phyloP scores from a whole-genome alignment of 2,888 invertebrate species.

The Brassicogethes aeneus region DNA sequence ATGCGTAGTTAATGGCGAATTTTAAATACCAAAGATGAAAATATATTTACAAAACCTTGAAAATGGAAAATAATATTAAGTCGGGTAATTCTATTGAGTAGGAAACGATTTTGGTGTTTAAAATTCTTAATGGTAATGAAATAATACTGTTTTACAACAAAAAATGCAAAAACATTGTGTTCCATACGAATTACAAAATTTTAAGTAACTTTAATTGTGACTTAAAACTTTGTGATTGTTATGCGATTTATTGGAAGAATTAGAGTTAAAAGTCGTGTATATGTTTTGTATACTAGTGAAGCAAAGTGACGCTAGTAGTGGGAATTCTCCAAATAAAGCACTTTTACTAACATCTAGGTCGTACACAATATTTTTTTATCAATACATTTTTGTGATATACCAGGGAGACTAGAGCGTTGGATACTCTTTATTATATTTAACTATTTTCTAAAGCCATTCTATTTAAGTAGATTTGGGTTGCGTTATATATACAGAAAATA shows the following conservation, averaged over 20 bases:
- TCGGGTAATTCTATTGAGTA: not conserved
- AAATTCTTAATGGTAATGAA: not conserved
- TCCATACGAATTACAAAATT: too few relatives aligned
- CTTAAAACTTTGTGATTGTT: too few relatives aligned
- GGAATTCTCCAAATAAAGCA: slow-evolving; percentile 1
- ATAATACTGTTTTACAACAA: not conserved
- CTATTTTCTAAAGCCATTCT: not conserved
- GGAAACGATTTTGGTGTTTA: not conserved
- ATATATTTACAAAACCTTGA: slow-evolving; percentile 6
- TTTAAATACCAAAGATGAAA: not conserved
- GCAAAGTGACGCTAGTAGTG: not conserved
- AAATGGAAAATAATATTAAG: too few relatives aligned
- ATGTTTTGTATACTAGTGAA: too few relatives aligned
- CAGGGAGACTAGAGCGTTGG: not conserved
- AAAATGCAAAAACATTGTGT: not conserved
- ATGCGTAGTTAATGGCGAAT: slow-evolving; percentile 1
- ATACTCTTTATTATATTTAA: not conserved
- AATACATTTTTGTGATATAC: not conserved
- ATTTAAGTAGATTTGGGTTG: not conserved
- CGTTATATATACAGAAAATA: not conserved
- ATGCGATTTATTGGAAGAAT: too few relatives aligned
- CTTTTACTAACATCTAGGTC: not conserved
- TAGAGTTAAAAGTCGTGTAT: too few relatives aligned
- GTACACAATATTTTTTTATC: not conserved
- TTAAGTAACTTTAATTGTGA: too few relatives aligned